Percentiles rank a stretch among this genome's conserved stretches.
Conservation (phyloP, 2,113 vertebrate species). For the Cariama cristata region DNA sequence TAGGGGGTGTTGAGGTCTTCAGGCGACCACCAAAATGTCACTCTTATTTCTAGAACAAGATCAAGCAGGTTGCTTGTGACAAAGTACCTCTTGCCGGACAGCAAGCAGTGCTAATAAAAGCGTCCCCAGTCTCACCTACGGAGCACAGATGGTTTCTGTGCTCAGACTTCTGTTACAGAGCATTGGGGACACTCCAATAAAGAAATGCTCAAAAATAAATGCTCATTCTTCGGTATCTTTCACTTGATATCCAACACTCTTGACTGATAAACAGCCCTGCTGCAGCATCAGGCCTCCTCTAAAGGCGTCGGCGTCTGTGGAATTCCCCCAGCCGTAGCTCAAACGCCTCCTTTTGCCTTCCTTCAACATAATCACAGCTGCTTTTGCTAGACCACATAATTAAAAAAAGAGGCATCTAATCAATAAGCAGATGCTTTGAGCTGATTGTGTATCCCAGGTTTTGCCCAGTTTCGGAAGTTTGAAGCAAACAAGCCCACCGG, state of each 20-base stretch:
- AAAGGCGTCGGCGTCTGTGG: neutral
- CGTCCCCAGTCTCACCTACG: accelerated
- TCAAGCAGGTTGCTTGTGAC: neutral
- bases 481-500: neutral
- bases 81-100: neutral
- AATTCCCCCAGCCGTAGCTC: neutral
- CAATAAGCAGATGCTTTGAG: neutral
- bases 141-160: neutral
- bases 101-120: neutral
- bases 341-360: neutral
- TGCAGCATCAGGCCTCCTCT: neutral
- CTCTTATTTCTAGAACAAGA: neutral
- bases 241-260: neutral
- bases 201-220: neutral
- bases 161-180: neutral
- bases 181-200: neutral
- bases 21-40: neutral
- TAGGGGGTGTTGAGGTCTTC: neutral
- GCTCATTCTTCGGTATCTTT: neutral
- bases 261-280: neutral
- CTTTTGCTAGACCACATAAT: neutral
- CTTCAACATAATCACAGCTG: neutral
- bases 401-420: neutral
- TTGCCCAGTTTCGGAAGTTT: neutral
- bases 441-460: neutral